Evolutionary conservation across 2,797 vertebrate genomes (phyloP), one percentile per base, ranked within the genome.

Genomic region (Chrysocyon brachyurus): DNA sequence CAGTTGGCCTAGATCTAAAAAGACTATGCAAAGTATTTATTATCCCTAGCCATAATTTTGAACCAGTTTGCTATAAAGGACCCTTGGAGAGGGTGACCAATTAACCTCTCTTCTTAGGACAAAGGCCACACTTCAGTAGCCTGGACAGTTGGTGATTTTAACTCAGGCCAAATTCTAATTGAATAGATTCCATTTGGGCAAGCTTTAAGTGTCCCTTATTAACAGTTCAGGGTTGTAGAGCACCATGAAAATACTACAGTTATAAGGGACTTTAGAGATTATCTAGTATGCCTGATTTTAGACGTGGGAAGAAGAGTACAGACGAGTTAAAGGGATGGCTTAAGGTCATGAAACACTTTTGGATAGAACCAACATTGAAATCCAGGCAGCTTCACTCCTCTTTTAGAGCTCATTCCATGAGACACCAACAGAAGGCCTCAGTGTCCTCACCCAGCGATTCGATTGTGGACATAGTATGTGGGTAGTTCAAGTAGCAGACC

Each of bases 101-200:
- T 61, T 94, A 90, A 63, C 6, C 77, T 33, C 10, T 85, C 94
- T 97, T 85, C n/a, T 54, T 77, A 66, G 87, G 63, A 94, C 46
- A 93, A 97, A 87, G 36, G 1, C 7, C 17, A 15, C n/a, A 49
- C 1, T 79, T 83, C 54, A 6, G 3, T 56, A 77, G 15, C 1
- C 3, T 33, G 49, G 33, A 6, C 12, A 57, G 12, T 16, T 28
- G 52, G 88, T 52, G 5, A 70, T 78, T 26, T 94, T 92, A 77
- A 94, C 7, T n/a, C 54, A 81, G 72, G 63, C 7, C 3, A 16
- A 90, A 78, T 81, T 90, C 33, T 93, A 24, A 57, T 63, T 79
- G 59, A 77, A 52, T 28, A 66, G 19, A 57, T 31, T 75, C 26
- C 12, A 85, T 78, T 49, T 82, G 49, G 59, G 61, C 40, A 92